Percentiles rank a stretch among this genome's conserved stretches.
Evolutionary conservation across 92 coral and sea anemone genomes (phyloP).

Genomic region (Porites lobata): DNA sequence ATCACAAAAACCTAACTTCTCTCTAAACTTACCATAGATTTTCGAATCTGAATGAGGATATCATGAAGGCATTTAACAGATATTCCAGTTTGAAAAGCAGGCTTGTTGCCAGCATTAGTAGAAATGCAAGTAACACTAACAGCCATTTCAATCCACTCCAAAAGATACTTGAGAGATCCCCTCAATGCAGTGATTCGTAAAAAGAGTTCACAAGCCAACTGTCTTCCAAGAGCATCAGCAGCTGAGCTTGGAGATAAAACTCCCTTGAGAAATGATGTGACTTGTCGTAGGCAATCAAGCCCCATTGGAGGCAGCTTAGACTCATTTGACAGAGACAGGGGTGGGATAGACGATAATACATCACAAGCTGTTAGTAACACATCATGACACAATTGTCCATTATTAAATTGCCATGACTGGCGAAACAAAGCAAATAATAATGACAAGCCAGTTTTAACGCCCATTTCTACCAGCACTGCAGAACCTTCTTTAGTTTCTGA

Average conservation of each 20-base stretch:
- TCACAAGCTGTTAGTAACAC: slow-evolving; percentile 79
- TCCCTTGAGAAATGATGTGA: slow-evolving; percentile 71
- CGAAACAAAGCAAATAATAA: slow-evolving; percentile 82
- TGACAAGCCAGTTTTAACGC: slow-evolving; percentile 86
- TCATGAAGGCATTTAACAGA: slow-evolving; percentile 73
- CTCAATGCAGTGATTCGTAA: slow-evolving; percentile 69
- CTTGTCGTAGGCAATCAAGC: slow-evolving; percentile 70
- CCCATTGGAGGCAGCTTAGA: slow-evolving; percentile 86
- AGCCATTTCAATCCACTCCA: slow-evolving; percentile 87
- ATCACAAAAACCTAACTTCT: background rate
- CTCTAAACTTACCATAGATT: slow-evolving; percentile 66
- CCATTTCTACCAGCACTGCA: slow-evolving; percentile 81
- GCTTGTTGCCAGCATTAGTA: slow-evolving; percentile 5
- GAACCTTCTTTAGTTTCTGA: slow-evolving; percentile 66
- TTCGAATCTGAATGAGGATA: slow-evolving; percentile 71
- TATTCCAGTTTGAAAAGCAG: slow-evolving; percentile 23
- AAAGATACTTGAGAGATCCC: slow-evolving; percentile 75
- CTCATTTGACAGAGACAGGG: slow-evolving; percentile 78
- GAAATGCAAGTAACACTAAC: slow-evolving; percentile 48
- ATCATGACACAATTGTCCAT: slow-evolving; percentile 81
- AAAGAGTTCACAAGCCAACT: slow-evolving; percentile 78
- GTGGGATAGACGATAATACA: slow-evolving; percentile 82
- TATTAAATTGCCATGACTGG: slow-evolving; percentile 81
- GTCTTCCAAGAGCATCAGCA: slow-evolving; percentile 77
- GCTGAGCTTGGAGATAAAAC: slow-evolving; percentile 63